Evolutionary conservation across 2,888 invertebrate genomes (phyloP).

Genomic region (Podotricha telesiphe): DNA sequence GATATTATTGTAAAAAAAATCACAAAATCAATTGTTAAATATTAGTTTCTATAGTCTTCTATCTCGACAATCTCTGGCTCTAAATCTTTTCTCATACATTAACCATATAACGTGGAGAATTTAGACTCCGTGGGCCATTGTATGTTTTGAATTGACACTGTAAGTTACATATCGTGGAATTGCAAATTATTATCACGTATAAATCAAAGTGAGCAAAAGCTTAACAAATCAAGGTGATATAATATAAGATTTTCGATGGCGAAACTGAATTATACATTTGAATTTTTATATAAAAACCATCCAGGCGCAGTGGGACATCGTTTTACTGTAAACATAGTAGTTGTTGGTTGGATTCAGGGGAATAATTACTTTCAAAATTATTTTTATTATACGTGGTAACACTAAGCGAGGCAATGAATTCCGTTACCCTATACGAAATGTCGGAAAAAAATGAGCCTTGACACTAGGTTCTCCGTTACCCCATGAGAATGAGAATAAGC

Average conservation of each 20-base stretch:
- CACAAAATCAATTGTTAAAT: conserved; percentile 23
- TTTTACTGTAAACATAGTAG: too few species aligned
- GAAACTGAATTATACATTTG: not conserved
- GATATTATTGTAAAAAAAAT: conserved; percentile 16
- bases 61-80: conserved; percentile 12
- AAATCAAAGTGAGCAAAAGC: conserved; percentile 7
- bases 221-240: not conserved
- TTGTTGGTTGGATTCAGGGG: too few species aligned
- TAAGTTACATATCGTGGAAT: conserved; percentile 19
- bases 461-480: too few species aligned
- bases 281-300: not conserved
- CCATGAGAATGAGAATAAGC: too few species aligned
- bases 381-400: too few species aligned
- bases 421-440: too few species aligned
- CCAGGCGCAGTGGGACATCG: too few species aligned
- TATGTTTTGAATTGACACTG: conserved; percentile 32
- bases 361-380: too few species aligned
- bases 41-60: conserved; percentile 11
- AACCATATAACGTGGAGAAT: conserved; percentile 36
- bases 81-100: conserved; percentile 40
- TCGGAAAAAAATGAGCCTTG: too few species aligned
- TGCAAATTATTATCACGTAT: conserved; percentile 21
- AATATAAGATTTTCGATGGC: not conserved
- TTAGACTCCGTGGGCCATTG: conserved; percentile 25
- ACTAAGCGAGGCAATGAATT: too few species aligned